These are phyloP conservation scores for Hormiphora californensis DNA, from an alignment of 37 sponge, comb jelly and placozoan species.

Conservation along the genomic window DNA sequence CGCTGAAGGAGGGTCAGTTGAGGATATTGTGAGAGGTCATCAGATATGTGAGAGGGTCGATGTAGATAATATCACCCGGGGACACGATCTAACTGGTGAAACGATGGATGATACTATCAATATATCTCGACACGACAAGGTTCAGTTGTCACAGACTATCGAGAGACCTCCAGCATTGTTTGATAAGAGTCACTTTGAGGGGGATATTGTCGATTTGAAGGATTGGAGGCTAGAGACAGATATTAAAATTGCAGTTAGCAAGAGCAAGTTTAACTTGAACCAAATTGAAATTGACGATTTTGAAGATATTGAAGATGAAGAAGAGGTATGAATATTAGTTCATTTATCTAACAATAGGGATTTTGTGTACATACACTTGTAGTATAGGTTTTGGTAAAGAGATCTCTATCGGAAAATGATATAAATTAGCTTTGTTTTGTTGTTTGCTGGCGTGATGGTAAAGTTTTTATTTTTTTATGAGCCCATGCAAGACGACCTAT, in stretches of 20 bases:
- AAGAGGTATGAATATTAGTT: too few species aligned
- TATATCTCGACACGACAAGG: background rate
- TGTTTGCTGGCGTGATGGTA: too few species aligned
- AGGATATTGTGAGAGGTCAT: constrained; percentile 4
- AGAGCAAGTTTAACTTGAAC: constrained; percentile 18
- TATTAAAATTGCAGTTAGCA: background rate
- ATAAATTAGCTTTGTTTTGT: too few species aligned
- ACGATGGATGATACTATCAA: background rate
- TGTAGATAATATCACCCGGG: constrained; percentile 7
- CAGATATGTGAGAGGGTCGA: background rate
- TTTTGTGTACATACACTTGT: too few species aligned
- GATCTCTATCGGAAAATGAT: too few species aligned
- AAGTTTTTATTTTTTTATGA: too few species aligned
- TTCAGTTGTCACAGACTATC: background rate
- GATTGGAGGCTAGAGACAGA: background rate
- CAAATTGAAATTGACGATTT: constrained; percentile 16
- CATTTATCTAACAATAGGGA: too few species aligned
- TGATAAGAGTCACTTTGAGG: background rate
- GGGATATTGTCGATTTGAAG: constrained; percentile 24
- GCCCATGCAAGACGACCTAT: too few species aligned
- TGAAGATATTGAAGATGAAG: too few species aligned
- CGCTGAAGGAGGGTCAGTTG: background rate
- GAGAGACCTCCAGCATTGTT: background rate
- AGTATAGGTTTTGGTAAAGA: too few species aligned
- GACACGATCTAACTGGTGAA: background rate